Evolutionary conservation across 2,113 vertebrate genomes (phyloP).

Genomic region (Tautogolabrus adspersus): DNA sequence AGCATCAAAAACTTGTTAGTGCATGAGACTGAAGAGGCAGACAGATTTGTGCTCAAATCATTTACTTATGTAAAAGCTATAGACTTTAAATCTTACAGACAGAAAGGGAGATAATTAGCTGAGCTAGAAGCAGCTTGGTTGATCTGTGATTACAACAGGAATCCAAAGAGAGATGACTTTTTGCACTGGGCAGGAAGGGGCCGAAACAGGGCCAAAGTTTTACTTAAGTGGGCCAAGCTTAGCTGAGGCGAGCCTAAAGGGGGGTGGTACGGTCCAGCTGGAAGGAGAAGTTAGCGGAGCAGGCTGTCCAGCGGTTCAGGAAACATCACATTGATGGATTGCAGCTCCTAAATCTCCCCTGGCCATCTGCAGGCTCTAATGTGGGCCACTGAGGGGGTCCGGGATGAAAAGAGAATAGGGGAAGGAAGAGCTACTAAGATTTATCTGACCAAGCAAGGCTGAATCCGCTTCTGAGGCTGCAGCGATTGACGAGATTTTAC

Average conservation of each 20-base stretch:
- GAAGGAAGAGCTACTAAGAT: constrained; percentile 77
- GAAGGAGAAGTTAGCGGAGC: constrained; percentile 63
- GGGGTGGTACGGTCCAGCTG: constrained; percentile 52
- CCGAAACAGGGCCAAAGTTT: constrained; percentile 34
- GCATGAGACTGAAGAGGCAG: constrained; percentile 25
- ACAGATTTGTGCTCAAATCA: constrained; percentile 8
- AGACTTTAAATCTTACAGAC: constrained; percentile 1
- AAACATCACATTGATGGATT: constrained; percentile 80
- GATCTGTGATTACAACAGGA: constrained; percentile 43
- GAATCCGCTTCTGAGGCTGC: constrained; percentile 55
- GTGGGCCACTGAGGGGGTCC: constrained; percentile 76
- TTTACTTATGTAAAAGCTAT: constrained; percentile 23
- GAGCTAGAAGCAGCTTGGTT: constrained; percentile 15
- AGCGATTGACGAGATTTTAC: constrained; percentile 66
- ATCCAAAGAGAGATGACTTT: constrained; percentile 29
- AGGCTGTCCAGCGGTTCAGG: constrained; percentile 65
- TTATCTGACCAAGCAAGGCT: constrained; percentile 73
- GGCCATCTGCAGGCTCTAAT: constrained; percentile 81
- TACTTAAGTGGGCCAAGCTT: constrained; percentile 57
- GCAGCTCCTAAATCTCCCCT: constrained; percentile 78
- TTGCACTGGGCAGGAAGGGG: constrained; percentile 16
- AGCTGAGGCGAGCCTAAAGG: constrained; percentile 33
- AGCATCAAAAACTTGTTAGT: constrained; percentile 41
- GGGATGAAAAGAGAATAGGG: constrained; percentile 75
- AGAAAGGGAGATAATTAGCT: constrained; percentile 20